phyloP scores from a whole-genome alignment of 1,140 invertebrate species.

The Anoplophora glabripennis region DNA sequence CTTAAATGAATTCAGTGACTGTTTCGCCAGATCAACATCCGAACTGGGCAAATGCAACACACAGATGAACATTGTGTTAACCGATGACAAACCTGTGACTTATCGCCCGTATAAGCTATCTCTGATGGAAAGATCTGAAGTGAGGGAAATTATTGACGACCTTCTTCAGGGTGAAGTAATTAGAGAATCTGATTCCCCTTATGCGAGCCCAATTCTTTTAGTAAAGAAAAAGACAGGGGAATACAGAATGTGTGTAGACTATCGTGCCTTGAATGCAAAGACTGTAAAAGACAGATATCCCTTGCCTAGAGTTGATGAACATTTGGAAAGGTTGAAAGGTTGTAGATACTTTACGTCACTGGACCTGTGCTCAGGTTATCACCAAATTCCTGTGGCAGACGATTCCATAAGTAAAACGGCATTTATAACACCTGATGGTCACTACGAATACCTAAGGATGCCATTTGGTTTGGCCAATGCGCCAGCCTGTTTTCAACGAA shows the following conservation, averaged over 20 bases:
- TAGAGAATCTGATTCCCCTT: conserved; percentile 43
- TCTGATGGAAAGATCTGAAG: conserved; percentile 12
- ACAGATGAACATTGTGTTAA: conserved; percentile 6
- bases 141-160: conserved; percentile 16
- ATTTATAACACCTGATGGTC: conserved; percentile 41
- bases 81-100: conserved; percentile 4
- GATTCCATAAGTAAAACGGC: conserved; percentile 39
- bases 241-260: conserved; percentile 45
- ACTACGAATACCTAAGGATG: conserved; percentile 50
- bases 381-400: conserved; percentile 40
- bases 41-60: conserved; percentile 3
- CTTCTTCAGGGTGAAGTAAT: conserved; percentile 43
- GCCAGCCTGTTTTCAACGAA: conserved; percentile 48
- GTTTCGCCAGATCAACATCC: neutral
- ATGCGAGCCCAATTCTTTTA: conserved; percentile 44
- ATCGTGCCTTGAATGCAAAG: conserved; percentile 41
- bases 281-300: conserved; percentile 47
- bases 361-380: conserved; percentile 34
- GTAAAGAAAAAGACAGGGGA: conserved; percentile 43
- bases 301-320: conserved; percentile 50
- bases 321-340: conserved; percentile 39
- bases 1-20: neutral
- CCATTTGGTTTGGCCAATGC: conserved; percentile 54
- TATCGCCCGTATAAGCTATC: conserved; percentile 21
- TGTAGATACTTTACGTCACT: conserved; percentile 35